Conservation (phyloP, 1,140 invertebrate species). For the Caenorhabditis remanei region DNA sequence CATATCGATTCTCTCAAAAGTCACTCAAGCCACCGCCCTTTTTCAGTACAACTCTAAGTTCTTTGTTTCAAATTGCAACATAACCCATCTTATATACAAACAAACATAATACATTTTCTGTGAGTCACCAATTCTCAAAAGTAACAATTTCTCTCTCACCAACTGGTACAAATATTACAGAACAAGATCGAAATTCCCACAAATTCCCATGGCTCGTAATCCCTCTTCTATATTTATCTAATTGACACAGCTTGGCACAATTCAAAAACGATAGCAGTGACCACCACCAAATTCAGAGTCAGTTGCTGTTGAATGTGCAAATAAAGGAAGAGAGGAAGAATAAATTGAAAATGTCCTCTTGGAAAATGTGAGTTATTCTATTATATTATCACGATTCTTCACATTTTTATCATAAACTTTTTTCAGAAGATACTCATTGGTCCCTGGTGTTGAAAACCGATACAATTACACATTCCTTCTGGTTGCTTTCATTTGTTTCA, state of each 20-base stretch:
- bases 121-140: too few relatives aligned
- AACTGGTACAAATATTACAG: not conserved
- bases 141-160: not conserved
- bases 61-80: too few relatives aligned
- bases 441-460: not conserved
- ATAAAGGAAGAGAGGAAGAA: not conserved
- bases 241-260: slow-evolving; percentile 9
- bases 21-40: too few relatives aligned
- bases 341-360: not conserved
- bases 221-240: not conserved
- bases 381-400: not conserved
- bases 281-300: not conserved
- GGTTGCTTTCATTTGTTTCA: not conserved
- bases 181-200: not conserved
- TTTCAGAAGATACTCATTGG: slow-evolving; percentile 27
- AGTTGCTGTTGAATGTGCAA: not conserved
- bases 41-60: too few relatives aligned
- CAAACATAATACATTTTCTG: too few relatives aligned
- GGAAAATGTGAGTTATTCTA: slow-evolving; percentile 1
- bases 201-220: not conserved
- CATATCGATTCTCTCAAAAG: too few relatives aligned
- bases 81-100: too few relatives aligned
- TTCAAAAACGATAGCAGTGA: slow-evolving; percentile 8
- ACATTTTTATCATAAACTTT: not conserved
- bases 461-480: not conserved